Conservation (phyloP, 1,140 invertebrate genomes). For the Marisa cornuarietis region DNA sequence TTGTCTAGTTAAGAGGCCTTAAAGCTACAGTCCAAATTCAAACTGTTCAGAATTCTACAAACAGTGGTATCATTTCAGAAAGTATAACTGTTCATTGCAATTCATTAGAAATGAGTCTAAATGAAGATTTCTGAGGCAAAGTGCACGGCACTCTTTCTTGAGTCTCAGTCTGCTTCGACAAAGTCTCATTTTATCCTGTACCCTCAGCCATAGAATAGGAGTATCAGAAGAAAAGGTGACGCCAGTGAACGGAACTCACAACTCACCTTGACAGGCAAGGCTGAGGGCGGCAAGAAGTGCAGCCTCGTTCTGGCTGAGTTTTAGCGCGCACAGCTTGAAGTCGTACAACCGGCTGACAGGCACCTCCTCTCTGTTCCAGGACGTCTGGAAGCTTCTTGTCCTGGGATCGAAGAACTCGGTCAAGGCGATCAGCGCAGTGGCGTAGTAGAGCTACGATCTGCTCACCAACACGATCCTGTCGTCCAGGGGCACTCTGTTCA, state of each 20-base stretch:
- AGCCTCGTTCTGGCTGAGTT: slow-evolving; percentile 8
- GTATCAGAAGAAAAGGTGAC: too few species aligned
- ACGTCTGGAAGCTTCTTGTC: slow-evolving; percentile 4
- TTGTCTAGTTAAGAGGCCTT: too few species aligned
- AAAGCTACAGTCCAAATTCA: too few species aligned
- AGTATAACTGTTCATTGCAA: too few species aligned
- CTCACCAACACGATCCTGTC: slow-evolving; percentile 7
- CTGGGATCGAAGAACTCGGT: slow-evolving; percentile 9
- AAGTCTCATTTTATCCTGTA: too few species aligned
- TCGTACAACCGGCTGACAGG: neutral
- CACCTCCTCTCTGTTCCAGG: slow-evolving; percentile 10
- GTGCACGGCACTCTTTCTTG: too few species aligned
- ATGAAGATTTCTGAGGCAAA: too few species aligned
- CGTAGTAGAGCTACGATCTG: slow-evolving; percentile 1
- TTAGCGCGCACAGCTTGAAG: slow-evolving; percentile 2
- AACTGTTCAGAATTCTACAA: too few species aligned
- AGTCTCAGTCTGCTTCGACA: too few species aligned
- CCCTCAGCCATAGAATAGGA: too few species aligned
- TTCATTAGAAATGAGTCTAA: too few species aligned
- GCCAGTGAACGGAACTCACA: neutral
- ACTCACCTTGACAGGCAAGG: slow-evolving; percentile 3
- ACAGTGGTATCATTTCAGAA: too few species aligned
- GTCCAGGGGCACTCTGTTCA: neutral
- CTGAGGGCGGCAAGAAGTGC: slow-evolving; percentile 2
- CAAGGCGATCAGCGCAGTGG: slow-evolving; percentile 7